Percentiles rank a stretch among this genome's conserved stretches.
Evolutionary conservation across 2,113 vertebrate species (phyloP).

Genomic region (Formicarius rufipectus): DNA sequence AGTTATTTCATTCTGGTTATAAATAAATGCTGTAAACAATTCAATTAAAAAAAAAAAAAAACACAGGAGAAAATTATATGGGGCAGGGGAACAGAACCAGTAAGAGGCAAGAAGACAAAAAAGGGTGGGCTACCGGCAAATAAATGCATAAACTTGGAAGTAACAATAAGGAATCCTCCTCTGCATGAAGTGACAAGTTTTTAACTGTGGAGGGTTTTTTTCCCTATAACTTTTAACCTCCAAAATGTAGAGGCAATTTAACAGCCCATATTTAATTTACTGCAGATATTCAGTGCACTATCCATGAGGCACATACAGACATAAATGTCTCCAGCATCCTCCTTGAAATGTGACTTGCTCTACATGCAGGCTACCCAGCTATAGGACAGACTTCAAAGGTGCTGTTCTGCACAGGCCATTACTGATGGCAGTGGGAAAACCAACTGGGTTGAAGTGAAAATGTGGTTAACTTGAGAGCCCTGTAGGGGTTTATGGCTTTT

Average conservation of each 20-base stretch:
- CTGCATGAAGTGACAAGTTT: background rate
- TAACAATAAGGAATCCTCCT: background rate
- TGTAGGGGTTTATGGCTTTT: background rate
- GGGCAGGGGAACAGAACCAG: background rate
- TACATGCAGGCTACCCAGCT: background rate
- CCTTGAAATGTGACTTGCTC: background rate
- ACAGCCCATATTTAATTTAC: background rate
- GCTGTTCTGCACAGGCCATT: background rate
- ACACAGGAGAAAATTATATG: background rate
- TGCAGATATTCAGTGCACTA: background rate
- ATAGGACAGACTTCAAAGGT: accelerated
- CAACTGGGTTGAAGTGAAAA: background rate
- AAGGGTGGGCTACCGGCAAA: background rate
- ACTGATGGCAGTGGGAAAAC: background rate
- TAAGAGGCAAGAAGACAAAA: background rate
- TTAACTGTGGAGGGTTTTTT: background rate
- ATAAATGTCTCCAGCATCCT: background rate
- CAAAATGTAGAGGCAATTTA: background rate
- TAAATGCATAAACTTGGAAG: background rate
- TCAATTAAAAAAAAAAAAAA: background rate
- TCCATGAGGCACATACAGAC: background rate
- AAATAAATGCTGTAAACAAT: background rate
- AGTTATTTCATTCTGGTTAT: background rate
- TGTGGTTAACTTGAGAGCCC: accelerated
- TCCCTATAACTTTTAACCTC: background rate